phyloP scores from a whole-genome alignment of 2,113 vertebrate species.

The Corythornis madagascariensis region DNA sequence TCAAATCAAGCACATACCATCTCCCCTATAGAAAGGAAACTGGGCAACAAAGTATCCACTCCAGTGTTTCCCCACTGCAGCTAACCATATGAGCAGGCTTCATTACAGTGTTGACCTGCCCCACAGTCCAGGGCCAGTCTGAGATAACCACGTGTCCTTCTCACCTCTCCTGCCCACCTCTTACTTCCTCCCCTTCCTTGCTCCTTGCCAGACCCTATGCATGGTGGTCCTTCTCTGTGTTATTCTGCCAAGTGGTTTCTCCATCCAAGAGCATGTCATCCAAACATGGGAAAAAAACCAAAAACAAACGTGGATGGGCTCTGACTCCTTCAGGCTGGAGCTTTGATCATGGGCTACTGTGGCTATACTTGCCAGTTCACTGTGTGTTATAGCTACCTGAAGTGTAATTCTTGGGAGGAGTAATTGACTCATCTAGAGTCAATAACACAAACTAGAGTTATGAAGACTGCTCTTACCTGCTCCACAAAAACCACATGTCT shows the following conservation, averaged over 20 bases:
- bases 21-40: not conserved
- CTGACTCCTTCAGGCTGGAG: not conserved
- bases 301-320: rapidly evolving
- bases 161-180: not conserved
- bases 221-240: not conserved
- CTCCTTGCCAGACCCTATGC: not conserved
- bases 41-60: rapidly evolving
- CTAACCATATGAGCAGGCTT: rapidly evolving
- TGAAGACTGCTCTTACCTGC: not conserved
- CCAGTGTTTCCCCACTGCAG: rapidly evolving
- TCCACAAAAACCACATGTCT: not conserved
- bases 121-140: rapidly evolving
- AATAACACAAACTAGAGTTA: not conserved
- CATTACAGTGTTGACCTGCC: not conserved
- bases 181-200: not conserved
- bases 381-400: not conserved
- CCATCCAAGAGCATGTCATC: not conserved
- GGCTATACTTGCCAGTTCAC: not conserved
- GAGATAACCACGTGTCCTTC: not conserved
- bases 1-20: not conserved
- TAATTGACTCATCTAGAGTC: not conserved
- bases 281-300: not conserved
- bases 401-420: not conserved
- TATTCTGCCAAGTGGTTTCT: not conserved
- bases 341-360: rapidly evolving